Evolutionary conservation across 23 tunicate genomes (phyloP).

Genomic region (Styela clava): DNA sequence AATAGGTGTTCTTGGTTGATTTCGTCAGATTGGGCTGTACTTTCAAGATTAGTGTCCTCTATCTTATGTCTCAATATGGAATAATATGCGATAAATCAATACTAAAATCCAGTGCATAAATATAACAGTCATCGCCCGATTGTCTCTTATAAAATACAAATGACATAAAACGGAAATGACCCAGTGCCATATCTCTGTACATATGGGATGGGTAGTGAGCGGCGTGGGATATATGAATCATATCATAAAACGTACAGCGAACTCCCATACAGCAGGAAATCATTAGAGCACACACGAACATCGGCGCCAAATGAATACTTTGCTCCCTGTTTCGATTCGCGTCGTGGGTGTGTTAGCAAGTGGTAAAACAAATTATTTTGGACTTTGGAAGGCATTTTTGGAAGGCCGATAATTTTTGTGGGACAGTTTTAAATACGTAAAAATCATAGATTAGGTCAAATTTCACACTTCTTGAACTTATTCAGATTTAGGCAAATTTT

Average conservation of each 20-base stretch:
- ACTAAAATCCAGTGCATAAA: neutral
- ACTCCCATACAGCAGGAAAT: neutral
- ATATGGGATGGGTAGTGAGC: neutral
- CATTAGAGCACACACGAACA: neutral
- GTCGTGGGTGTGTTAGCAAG: too few species aligned
- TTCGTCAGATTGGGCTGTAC: too few species aligned
- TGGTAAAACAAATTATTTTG: too few species aligned
- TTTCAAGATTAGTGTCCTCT: too few species aligned
- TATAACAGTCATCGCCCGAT: neutral
- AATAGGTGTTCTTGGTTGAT: too few species aligned
- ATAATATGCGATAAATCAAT: neutral
- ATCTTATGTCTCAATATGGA: neutral
- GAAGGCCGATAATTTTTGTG: too few species aligned
- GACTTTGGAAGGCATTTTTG: too few species aligned
- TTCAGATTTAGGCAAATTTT: too few species aligned
- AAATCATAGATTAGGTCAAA: too few species aligned
- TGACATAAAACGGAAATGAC: neutral
- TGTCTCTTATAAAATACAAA: neutral
- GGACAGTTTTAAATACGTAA: too few species aligned
- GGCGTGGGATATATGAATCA: neutral
- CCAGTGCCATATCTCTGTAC: neutral
- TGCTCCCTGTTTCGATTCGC: neutral
- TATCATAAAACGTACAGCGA: neutral
- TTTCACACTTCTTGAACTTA: too few species aligned
- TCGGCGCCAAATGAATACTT: neutral